These are phyloP conservation scores for Diarsia brunnea DNA, from an alignment of 2,888 invertebrate species.

Conservation along the genomic window DNA sequence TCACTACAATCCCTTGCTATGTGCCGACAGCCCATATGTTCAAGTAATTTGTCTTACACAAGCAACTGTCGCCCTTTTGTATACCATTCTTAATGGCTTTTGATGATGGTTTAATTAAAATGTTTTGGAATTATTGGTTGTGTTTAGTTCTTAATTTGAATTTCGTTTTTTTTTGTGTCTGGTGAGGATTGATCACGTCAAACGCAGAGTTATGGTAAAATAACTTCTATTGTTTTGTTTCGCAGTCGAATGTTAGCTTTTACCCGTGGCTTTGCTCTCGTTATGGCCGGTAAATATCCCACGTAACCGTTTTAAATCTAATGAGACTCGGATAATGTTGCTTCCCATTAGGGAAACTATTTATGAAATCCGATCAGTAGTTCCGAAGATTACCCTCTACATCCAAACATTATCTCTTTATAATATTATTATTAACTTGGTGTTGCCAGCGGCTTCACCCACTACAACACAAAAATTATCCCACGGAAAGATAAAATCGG, in stretches of 20 bases:
- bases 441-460: no score
- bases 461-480: no score
- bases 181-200: neutral
- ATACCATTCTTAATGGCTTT: slow-evolving; percentile 39
- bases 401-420: neutral
- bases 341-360: neutral
- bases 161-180: slow-evolving; percentile 33
- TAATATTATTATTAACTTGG: neutral
- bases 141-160: slow-evolving; percentile 24
- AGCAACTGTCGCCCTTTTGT: slow-evolving; percentile 55
- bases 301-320: neutral
- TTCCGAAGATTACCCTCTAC: neutral
- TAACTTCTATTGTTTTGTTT: slow-evolving; percentile 1
- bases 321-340: neutral
- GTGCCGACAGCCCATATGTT: slow-evolving; percentile 69
- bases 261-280: neutral
- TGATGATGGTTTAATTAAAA: slow-evolving; percentile 54
- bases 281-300: neutral
- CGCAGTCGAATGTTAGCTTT: no score
- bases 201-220: slow-evolving; percentile 2
- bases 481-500: no score
- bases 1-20: slow-evolving; percentile 67
- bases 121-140: slow-evolving; percentile 15
- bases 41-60: slow-evolving; percentile 69
- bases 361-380: neutral